Evolutionary conservation across 2,113 vertebrate genomes (phyloP).

Genomic region (Furnarius figulus): DNA sequence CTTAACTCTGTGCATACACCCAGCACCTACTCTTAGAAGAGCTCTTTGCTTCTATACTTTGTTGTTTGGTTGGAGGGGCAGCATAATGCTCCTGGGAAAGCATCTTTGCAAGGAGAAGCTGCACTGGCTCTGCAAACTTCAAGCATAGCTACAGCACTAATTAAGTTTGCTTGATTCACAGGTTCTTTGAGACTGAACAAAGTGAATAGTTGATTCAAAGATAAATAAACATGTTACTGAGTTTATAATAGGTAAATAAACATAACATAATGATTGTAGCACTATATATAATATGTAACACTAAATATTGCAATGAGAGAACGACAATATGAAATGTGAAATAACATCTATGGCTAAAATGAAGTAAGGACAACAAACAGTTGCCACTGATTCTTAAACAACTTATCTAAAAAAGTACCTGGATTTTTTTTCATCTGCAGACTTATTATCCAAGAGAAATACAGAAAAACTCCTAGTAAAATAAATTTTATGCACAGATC

Average conservation of each 20-base stretch:
- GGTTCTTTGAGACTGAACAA: background rate
- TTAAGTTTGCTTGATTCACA: fast-evolving
- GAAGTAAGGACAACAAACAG: background rate
- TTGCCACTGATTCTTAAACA: background rate
- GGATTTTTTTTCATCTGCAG: background rate
- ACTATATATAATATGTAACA: fast-evolving
- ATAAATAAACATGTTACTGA: background rate
- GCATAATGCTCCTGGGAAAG: background rate
- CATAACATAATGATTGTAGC: background rate
- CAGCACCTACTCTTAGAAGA: background rate
- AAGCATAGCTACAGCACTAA: background rate
- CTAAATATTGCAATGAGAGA: background rate
- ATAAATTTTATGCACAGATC: background rate
- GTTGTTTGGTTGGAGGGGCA: background rate
- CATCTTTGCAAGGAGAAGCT: background rate
- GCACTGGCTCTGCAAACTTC: background rate
- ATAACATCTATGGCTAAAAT: background rate
- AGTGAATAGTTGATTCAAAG: background rate
- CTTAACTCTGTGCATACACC: background rate
- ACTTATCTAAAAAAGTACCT: background rate
- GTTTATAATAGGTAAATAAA: background rate
- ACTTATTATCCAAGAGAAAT: background rate
- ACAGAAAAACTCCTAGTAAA: background rate
- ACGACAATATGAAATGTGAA: fast-evolving
- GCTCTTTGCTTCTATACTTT: background rate